These are phyloP conservation scores for Typhlichthys subterraneus DNA, from an alignment of 2,797 vertebrate species.

Conservation along the genomic window DNA sequence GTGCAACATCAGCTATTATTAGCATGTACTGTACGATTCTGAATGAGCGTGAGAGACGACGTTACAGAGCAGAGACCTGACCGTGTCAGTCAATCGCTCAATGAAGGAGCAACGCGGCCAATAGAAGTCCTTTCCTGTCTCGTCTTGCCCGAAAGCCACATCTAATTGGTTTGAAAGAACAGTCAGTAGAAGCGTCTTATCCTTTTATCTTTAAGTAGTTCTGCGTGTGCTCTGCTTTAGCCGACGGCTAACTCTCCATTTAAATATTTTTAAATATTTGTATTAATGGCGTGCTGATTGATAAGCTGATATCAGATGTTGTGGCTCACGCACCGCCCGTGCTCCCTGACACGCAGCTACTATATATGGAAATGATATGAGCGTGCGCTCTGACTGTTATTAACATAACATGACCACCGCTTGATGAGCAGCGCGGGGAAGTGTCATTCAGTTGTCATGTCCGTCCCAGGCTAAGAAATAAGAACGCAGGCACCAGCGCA, in stretches of 20 bases:
- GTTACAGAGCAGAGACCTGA: too few species aligned
- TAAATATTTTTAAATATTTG: background rate
- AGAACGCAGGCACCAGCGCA: constrained; percentile 20
- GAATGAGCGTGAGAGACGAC: too few species aligned
- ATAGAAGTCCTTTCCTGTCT: too few species aligned
- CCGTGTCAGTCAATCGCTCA: too few species aligned
- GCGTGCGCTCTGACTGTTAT: constrained; percentile 50
- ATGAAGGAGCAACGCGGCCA: too few species aligned
- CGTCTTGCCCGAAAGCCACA: too few species aligned
- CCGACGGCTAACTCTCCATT: background rate
- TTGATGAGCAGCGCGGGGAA: constrained; percentile 56
- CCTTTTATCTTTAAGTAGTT: too few species aligned
- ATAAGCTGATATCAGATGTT: constrained; percentile 5
- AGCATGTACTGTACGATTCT: too few species aligned
- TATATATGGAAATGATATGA: constrained; percentile 69
- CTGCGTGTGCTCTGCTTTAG: too few species aligned
- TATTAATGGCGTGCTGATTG: background rate
- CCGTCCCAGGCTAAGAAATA: constrained; percentile 29
- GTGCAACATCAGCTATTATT: too few species aligned
- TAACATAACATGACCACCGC: constrained; percentile 42
- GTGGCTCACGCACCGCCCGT: background rate
- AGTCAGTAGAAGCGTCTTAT: too few species aligned
- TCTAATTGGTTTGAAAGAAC: too few species aligned
- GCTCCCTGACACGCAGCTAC: constrained; percentile 46
- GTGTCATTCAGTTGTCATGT: constrained; percentile 61